A percentile compares a stretch with the other conserved stretches of the same genome.
Evolutionary conservation across 2,113 vertebrate species (phyloP).

Genomic region (Malurus elegans): DNA sequence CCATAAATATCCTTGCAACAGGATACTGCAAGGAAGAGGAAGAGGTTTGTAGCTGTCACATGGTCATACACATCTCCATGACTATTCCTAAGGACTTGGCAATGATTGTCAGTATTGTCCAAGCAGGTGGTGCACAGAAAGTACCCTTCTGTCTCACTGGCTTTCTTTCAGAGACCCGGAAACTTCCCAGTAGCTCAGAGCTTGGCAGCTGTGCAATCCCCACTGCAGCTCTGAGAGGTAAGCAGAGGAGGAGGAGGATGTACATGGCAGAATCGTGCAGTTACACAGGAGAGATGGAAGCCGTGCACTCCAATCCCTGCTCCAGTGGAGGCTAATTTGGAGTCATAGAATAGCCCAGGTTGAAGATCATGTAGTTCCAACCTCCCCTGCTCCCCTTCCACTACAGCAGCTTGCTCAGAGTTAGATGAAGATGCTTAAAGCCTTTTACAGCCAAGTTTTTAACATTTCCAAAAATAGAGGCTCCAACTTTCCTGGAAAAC

Average conservation of each 20-base stretch:
- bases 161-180: background rate
- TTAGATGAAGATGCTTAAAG: background rate
- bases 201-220: background rate
- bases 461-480: background rate
- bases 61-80: background rate
- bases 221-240: background rate
- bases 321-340: background rate
- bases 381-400: background rate
- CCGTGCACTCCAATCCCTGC: background rate
- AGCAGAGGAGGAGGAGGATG: background rate
- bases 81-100: background rate
- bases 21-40: background rate
- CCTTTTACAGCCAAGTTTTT: background rate
- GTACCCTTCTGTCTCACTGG: background rate
- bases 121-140: background rate
- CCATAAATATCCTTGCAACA: background rate
- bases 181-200: background rate
- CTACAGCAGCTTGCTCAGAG: background rate
- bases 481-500: background rate
- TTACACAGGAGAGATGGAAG: background rate
- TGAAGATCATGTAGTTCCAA: background rate
- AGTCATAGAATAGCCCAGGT: too few species aligned
- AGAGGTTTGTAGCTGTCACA: background rate
- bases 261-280: background rate
- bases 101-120: background rate